phyloP scores from a whole-genome alignment of 2,888 invertebrate species.

The Caenorhabditis virilis region DNA sequence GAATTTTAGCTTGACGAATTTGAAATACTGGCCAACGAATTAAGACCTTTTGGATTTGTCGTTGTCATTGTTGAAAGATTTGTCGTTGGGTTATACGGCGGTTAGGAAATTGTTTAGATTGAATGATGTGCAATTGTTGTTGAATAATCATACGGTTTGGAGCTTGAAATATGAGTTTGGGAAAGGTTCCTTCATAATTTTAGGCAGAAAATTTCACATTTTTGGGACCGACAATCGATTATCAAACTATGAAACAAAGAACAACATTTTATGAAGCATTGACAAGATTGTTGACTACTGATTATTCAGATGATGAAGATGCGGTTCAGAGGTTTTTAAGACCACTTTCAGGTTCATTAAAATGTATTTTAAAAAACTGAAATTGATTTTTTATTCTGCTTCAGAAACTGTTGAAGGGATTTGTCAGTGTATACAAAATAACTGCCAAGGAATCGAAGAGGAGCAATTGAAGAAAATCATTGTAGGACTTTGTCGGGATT shows the following conservation, averaged over 20 bases:
- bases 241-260: conserved; percentile 85
- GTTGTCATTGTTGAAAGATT: too few species aligned
- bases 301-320: conserved; percentile 95
- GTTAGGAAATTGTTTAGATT: too few species aligned
- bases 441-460: conserved; percentile 44
- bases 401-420: conserved; percentile 53
- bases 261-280: conserved; percentile 96
- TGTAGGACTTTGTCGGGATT: conserved; percentile 89
- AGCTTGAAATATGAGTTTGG: too few species aligned
- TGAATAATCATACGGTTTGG: too few species aligned
- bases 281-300: conserved; percentile 84
- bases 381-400: too few species aligned
- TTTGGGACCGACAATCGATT: conserved; percentile 79
- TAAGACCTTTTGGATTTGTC: conserved; percentile 93
- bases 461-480: conserved; percentile 78
- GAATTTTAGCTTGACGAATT: conserved; percentile 92
- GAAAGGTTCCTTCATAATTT: too few species aligned
- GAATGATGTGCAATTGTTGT: too few species aligned
- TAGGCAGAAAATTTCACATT: too few species aligned
- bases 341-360: conserved; percentile 80
- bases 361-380: not conserved
- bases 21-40: conserved; percentile 95
- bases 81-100: too few species aligned
- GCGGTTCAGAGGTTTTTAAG: conserved; percentile 93
- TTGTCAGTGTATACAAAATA: conserved; percentile 41